These are phyloP conservation scores for Microcebus griseorufus DNA, from an alignment of 2,113 vertebrate genomes.

Conservation along the genomic window DNA sequence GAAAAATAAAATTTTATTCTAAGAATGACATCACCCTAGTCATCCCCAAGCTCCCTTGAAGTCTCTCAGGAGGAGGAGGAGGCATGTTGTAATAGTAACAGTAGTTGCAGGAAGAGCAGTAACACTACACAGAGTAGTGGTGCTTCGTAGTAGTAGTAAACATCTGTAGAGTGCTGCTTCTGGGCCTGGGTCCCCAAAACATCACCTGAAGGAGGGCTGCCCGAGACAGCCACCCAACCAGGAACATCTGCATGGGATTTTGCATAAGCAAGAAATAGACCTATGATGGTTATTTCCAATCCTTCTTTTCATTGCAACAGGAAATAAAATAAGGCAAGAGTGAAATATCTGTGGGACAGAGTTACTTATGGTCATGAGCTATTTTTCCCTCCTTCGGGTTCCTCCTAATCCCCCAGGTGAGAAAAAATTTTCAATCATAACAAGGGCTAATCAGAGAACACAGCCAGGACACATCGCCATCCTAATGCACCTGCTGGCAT, in stretches of 20 bases:
- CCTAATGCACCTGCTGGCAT: not conserved
- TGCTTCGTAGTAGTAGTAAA: no score
- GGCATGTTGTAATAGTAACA: accelerated
- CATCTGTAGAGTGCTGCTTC: accelerated
- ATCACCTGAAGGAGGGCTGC: not conserved
- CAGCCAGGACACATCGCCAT: not conserved
- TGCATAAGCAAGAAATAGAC: not conserved
- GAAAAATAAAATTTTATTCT: not conserved
- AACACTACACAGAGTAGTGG: accelerated
- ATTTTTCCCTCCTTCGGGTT: not conserved
- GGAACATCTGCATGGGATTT: not conserved
- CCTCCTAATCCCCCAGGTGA: not conserved
- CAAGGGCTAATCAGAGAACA: not conserved
- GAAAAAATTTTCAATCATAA: not conserved
- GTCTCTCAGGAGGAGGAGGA: not conserved
- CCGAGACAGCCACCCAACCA: not conserved
- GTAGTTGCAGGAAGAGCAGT: not conserved
- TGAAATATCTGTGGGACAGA: not conserved
- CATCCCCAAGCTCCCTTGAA: not conserved
- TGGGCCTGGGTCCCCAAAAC: not conserved
- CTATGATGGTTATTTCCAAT: not conserved
- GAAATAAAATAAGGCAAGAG: not conserved
- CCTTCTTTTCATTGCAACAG: not conserved
- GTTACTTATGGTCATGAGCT: not conserved
- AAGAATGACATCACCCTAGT: not conserved